Conservation (phyloP, 2,888 invertebrate species). For the Trilocha varians region DNA sequence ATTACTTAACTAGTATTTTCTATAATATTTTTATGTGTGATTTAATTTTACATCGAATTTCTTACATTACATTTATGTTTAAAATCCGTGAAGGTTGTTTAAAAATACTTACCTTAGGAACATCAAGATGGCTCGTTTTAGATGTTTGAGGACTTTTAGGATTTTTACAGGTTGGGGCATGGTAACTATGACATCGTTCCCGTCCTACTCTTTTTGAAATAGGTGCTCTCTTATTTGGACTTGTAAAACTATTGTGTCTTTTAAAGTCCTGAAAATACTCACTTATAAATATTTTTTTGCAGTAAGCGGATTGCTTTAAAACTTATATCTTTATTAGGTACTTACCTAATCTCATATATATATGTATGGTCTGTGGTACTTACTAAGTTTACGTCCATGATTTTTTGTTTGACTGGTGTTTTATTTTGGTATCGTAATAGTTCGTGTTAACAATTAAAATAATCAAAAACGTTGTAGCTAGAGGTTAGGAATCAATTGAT, state of each 20-base stretch:
- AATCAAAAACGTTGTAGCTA: no score
- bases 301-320: neutral
- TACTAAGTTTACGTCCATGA: constrained; percentile 10
- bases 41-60: no score
- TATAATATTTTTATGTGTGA: no score
- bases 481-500: no score
- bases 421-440: no score
- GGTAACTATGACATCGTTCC: constrained; percentile 56
- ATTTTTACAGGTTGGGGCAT: constrained; percentile 31
- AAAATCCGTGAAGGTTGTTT: neutral
- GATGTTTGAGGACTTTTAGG: constrained; percentile 7
- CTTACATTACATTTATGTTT: neutral
- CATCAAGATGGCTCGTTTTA: constrained; percentile 20
- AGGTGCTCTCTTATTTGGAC: constrained; percentile 36
- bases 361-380: no score
- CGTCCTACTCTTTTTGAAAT: constrained; percentile 43
- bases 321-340: no score
- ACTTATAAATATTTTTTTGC: constrained; percentile 4
- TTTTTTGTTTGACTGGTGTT: no score
- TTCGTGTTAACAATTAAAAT: no score
- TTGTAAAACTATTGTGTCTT: constrained; percentile 52
- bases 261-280: constrained; percentile 37
- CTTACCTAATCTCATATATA: no score
- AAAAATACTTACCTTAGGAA: constrained; percentile 35
- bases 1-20: no score